These are phyloP conservation scores for Aurelia sp. DNA, from an alignment of 30 jellyfish, hydroid and myxozoan species.

Conservation along the genomic window DNA sequence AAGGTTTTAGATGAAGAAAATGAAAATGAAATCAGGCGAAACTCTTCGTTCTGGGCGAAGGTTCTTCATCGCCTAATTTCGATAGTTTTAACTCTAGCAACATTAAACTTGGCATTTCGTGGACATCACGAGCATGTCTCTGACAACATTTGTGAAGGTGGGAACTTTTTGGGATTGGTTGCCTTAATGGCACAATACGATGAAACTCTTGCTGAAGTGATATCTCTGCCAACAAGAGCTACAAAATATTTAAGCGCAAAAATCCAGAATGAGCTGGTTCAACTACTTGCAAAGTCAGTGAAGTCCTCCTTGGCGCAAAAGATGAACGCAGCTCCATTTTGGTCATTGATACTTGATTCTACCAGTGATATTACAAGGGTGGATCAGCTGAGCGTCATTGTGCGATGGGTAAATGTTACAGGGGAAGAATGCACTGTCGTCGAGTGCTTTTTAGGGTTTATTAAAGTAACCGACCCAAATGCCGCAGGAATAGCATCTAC, in stretches of 20 bases:
- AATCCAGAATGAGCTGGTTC: constrained; percentile 39
- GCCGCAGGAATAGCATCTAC: constrained; percentile 6
- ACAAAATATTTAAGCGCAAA: constrained; percentile 45
- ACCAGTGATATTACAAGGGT: constrained; percentile 33
- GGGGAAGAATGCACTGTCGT: constrained; percentile 13
- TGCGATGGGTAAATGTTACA: constrained; percentile 9
- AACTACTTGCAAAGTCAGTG: constrained; percentile 53
- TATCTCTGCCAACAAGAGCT: constrained; percentile 45
- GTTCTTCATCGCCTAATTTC: constrained; percentile 51
- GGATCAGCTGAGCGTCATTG: constrained; percentile 30
- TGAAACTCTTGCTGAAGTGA: constrained; percentile 49
- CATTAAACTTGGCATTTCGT: constrained; percentile 32
- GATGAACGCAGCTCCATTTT: constrained; percentile 20
- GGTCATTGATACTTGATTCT: constrained; percentile 22
- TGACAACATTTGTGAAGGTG: constrained; percentile 54
- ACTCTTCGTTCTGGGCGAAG: constrained; percentile 48
- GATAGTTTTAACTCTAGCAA: constrained; percentile 29
- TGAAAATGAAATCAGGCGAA: constrained; percentile 13
- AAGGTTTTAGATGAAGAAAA: no score
- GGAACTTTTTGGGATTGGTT: constrained; percentile 58
- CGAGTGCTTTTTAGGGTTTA: constrained; percentile 24
- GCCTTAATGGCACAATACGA: constrained; percentile 52
- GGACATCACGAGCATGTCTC: constrained; percentile 37
- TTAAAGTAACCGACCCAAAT: constrained; percentile 2
- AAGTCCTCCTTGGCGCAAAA: constrained; percentile 28